Evolutionary conservation across 2,888 invertebrate genomes (phyloP).

Genomic region (Sclerodermus sp.): DNA sequence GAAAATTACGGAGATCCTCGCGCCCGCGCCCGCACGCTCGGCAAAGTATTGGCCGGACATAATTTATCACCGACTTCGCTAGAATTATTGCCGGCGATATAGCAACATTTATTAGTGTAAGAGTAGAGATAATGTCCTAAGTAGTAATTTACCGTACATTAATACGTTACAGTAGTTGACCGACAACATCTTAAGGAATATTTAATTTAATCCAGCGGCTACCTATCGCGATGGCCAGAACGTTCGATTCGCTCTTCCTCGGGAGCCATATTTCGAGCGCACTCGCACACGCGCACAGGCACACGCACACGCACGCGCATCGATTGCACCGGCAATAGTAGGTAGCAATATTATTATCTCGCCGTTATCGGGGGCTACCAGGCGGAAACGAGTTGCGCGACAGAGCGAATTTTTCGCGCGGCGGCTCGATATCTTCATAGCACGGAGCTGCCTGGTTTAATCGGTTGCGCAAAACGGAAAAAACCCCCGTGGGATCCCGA

Average conservation of each 20-base stretch:
- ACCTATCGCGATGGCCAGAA: neutral
- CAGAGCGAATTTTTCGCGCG: neutral
- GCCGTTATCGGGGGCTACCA: neutral
- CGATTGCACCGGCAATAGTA: too few relatives aligned
- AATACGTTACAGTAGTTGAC: constrained; percentile 19
- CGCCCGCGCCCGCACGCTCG: too few relatives aligned
- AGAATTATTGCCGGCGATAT: constrained; percentile 32
- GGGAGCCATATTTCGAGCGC: neutral
- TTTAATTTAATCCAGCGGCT: constrained; percentile 25
- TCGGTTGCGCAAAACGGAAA: too few relatives aligned
- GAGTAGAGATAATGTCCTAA: constrained; percentile 27
- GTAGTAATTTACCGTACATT: constrained; percentile 32
- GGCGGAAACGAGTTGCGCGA: neutral
- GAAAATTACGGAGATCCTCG: too few relatives aligned
- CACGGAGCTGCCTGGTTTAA: neutral
- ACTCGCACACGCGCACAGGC: too few relatives aligned
- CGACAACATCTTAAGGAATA: constrained; percentile 23
- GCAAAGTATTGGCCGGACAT: constrained; percentile 13
- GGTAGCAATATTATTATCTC: neutral
- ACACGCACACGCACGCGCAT: too few relatives aligned
- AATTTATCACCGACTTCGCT: constrained; percentile 26
- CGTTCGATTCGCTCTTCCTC: neutral
- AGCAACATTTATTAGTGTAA: constrained; percentile 28
- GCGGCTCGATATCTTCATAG: neutral
- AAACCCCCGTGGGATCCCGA: too few relatives aligned